Percentiles rank a stretch among this genome's conserved stretches.
Evolutionary conservation across 2,797 vertebrate genomes (phyloP).

Genomic region (Argyrosomus regius): DNA sequence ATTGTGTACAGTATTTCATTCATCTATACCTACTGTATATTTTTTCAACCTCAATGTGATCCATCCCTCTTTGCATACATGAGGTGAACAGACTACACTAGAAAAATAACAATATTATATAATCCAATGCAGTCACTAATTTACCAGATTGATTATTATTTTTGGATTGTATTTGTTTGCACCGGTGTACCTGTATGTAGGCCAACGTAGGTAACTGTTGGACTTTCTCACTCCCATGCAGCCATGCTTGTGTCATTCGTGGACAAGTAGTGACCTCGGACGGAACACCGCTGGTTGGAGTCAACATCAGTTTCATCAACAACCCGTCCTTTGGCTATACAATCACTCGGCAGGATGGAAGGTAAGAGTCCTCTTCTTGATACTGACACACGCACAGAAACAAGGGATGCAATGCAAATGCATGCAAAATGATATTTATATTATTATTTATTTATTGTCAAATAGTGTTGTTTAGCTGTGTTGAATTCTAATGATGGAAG

Average conservation of each 20-base stretch:
- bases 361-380: constrained; percentile 80
- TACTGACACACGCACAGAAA: background rate
- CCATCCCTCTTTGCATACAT: background rate
- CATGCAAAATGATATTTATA: constrained; percentile 54
- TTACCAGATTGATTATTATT: background rate
- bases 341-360: constrained; percentile 97
- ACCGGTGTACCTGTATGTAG: background rate
- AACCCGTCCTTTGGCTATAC: constrained; percentile 94
- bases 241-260: constrained; percentile 96
- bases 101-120: background rate
- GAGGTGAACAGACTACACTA: background rate
- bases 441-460: constrained; percentile 26
- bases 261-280: constrained; percentile 98
- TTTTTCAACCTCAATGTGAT: background rate
- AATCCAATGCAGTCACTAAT: background rate
- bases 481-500: constrained; percentile 55
- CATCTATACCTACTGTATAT: constrained; percentile 23
- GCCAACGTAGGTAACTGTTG: background rate
- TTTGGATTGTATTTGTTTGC: background rate
- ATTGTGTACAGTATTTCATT: constrained; percentile 51
- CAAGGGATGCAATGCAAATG: constrained; percentile 9
- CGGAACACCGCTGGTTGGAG: constrained; percentile 95
- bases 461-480: constrained; percentile 50
- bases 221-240: constrained; percentile 66
- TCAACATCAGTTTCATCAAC: constrained; percentile 97